Evolutionary conservation across 2,888 invertebrate species (phyloP).

Genomic region (Cerceris rybyensis): DNA sequence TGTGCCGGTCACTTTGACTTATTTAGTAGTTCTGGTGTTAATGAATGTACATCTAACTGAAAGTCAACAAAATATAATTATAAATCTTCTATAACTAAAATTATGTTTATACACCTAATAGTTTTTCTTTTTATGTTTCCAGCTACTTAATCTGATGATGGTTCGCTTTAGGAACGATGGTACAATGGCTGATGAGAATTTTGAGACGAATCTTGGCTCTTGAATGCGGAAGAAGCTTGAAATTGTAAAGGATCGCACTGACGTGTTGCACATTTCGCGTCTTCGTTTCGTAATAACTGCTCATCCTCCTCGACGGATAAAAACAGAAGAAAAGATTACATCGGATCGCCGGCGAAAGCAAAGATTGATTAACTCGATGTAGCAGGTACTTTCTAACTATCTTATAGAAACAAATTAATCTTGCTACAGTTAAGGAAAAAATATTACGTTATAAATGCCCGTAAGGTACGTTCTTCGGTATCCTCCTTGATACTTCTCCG

Average conservation of each 20-base stretch:
- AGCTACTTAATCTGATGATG: too few relatives aligned
- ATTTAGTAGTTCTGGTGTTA: too few relatives aligned
- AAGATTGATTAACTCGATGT: constrained; percentile 16
- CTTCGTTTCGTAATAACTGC: background rate
- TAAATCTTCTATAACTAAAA: too few relatives aligned
- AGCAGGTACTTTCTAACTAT: constrained; percentile 9
- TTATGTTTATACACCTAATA: too few relatives aligned
- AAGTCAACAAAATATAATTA: too few relatives aligned
- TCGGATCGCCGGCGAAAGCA: background rate
- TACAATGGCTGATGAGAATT: too few relatives aligned
- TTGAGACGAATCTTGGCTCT: background rate
- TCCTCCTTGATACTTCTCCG: background rate
- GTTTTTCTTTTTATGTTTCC: too few relatives aligned
- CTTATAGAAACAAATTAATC: constrained; percentile 11
- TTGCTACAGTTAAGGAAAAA: background rate
- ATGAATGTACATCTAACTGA: too few relatives aligned
- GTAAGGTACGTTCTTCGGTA: background rate
- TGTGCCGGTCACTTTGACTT: too few relatives aligned
- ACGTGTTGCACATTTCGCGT: background rate
- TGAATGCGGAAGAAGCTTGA: background rate
- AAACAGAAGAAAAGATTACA: constrained; percentile 1
- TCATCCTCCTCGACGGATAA: background rate
- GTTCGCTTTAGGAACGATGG: too few relatives aligned
- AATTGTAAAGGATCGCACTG: background rate
- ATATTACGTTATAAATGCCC: background rate